Evolutionary conservation across 2,888 invertebrate species (phyloP).

Genomic region (Adelphocoris suturalis): DNA sequence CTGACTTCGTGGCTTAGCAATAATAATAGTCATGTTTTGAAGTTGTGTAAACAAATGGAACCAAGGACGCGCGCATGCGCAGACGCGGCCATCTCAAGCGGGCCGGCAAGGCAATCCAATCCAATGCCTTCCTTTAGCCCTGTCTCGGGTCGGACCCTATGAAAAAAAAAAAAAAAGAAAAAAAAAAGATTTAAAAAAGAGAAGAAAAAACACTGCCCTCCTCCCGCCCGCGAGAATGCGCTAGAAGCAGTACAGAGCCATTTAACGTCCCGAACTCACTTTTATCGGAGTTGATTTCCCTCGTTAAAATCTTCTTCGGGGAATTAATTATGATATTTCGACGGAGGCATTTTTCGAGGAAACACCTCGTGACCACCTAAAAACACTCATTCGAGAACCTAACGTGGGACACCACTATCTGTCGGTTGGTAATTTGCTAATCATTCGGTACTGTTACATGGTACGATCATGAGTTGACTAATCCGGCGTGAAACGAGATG

Average conservation of each 20-base stretch:
- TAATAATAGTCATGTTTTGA: conserved; percentile 54
- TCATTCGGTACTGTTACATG: neutral
- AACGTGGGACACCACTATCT: conserved; percentile 5
- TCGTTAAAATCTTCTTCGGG: neutral
- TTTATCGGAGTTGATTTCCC: conserved; percentile 35
- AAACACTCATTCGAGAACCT: neutral
- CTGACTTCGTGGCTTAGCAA: conserved; percentile 33
- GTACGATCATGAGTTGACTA: conserved; percentile 15
- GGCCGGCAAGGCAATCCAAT: conserved; percentile 33
- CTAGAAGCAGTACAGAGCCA: conserved; percentile 38
- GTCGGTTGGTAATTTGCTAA: neutral
- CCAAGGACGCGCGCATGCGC: conserved; percentile 55
- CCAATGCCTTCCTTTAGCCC: conserved; percentile 49
- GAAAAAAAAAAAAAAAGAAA: conserved; percentile 8
- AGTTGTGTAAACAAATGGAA: conserved; percentile 51
- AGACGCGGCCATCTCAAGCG: conserved; percentile 20
- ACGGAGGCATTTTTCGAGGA: neutral
- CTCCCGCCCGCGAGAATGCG: conserved; percentile 35
- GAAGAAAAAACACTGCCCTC: neutral
- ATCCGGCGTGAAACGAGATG: neutral
- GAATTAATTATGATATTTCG: conserved; percentile 7
- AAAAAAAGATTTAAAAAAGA: neutral
- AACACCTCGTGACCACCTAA: conserved; percentile 10
- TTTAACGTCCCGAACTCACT: conserved; percentile 29
- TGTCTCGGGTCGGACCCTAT: conserved; percentile 49